Evolutionary conservation across 2,797 vertebrate genomes (phyloP).

Genomic region (Distichodus sexfasciatus): DNA sequence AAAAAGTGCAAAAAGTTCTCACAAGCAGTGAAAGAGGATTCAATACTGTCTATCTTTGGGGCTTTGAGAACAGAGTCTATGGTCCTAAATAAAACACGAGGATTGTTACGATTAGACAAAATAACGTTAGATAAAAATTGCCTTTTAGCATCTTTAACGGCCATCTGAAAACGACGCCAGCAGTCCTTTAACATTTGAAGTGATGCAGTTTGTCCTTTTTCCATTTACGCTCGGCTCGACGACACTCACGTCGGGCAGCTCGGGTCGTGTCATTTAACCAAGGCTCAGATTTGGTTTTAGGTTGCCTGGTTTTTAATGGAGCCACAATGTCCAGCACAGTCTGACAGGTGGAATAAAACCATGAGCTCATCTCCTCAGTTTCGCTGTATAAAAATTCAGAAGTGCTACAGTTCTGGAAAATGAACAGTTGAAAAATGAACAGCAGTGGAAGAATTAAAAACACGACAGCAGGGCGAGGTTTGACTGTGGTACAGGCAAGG

Average conservation of each 20-base stretch:
- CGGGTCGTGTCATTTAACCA: background rate
- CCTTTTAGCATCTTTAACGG: constrained; percentile 7
- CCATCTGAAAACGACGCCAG: background rate
- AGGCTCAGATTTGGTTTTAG: background rate
- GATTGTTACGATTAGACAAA: no score
- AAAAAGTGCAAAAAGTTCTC: no score
- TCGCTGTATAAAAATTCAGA: background rate
- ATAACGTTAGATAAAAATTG: background rate
- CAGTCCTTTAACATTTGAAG: constrained; percentile 14
- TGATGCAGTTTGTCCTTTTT: background rate
- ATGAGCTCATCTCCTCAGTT: background rate
- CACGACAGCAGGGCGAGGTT: no score
- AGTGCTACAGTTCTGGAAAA: background rate
- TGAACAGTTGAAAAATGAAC: background rate
- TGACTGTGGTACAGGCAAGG: no score
- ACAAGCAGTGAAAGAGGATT: no score
- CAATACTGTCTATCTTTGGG: no score
- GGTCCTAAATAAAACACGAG: no score
- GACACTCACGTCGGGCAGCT: background rate
- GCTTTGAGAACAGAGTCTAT: no score
- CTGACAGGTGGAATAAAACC: constrained; percentile 1
- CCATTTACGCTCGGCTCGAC: background rate
- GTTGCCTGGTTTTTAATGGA: constrained; percentile 4
- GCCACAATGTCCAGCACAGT: constrained; percentile 2
- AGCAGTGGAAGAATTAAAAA: background rate